Percentiles rank a stretch among this genome's conserved stretches.
These are phyloP conservation scores for Hemaris fuciformis DNA, from an alignment of 2,888 invertebrate species.

Conservation along the genomic window DNA sequence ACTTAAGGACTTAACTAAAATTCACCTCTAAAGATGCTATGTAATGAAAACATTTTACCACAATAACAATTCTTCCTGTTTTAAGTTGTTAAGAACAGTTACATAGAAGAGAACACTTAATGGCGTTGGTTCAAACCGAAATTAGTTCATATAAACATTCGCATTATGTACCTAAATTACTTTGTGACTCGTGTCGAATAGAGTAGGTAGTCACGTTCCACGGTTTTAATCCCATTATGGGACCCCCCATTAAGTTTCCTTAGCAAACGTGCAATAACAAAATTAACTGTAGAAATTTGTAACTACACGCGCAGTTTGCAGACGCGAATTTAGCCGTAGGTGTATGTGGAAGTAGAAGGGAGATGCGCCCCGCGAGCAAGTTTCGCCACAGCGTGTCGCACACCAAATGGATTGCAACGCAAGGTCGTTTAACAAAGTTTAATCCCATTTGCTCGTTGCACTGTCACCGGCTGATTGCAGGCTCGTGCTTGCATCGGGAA, in stretches of 20 bases:
- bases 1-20: conserved; percentile 5
- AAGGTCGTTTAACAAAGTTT: conserved; percentile 77
- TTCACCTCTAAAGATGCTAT: neutral
- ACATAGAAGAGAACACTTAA: neutral
- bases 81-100: neutral
- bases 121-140: neutral
- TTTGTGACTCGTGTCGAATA: conserved; percentile 38
- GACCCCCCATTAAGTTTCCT: conserved; percentile 42
- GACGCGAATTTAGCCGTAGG: conserved; percentile 24
- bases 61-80: neutral
- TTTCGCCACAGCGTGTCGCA: conserved; percentile 60
- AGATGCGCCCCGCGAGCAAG: conserved; percentile 41
- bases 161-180: conserved; percentile 22
- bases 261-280: conserved; percentile 48
- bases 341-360: conserved; percentile 12
- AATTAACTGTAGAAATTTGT: conserved; percentile 56
- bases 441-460: conserved; percentile 68
- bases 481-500: conserved; percentile 54
- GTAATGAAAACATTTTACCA: neutral
- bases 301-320: conserved; percentile 50
- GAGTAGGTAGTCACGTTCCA: conserved; percentile 29
- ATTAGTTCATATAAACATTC: conserved; percentile 13
- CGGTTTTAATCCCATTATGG: conserved; percentile 41
- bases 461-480: conserved; percentile 65
- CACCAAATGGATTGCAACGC: conserved; percentile 70